phyloP scores from a whole-genome alignment of 2,888 invertebrate species.

The Eugnorisma glareosa region DNA sequence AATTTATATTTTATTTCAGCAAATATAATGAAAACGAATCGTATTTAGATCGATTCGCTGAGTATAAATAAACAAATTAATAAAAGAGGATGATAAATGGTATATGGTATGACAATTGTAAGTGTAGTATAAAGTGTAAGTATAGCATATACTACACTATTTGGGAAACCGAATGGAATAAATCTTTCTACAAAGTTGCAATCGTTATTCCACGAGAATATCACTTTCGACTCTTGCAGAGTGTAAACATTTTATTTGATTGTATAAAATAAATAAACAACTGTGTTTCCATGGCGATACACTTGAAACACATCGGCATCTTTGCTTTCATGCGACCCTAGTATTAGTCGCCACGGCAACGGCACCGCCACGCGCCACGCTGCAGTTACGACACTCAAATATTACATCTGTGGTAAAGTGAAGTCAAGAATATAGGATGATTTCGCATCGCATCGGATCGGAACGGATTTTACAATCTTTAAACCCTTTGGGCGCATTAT shows the following conservation, averaged over 20 bases:
- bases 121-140: no score
- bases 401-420: neutral
- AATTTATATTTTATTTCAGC: no score
- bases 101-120: no score
- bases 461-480: no score
- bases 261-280: neutral
- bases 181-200: neutral
- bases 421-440: neutral
- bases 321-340: neutral
- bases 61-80: no score
- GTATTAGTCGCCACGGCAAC: neutral
- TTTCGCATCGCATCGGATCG: no score
- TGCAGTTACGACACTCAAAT: neutral
- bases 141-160: no score
- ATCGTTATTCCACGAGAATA: neutral
- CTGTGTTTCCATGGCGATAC: neutral
- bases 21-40: no score
- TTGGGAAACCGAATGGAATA: neutral
- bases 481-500: no score
- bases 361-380: neutral
- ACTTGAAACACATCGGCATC: neutral
- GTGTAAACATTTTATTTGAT: neutral
- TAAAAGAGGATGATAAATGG: no score
- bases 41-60: no score
- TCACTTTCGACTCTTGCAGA: neutral